These are phyloP conservation scores for Thereva unica DNA, from an alignment of 2,888 invertebrate species.

Conservation along the genomic window DNA sequence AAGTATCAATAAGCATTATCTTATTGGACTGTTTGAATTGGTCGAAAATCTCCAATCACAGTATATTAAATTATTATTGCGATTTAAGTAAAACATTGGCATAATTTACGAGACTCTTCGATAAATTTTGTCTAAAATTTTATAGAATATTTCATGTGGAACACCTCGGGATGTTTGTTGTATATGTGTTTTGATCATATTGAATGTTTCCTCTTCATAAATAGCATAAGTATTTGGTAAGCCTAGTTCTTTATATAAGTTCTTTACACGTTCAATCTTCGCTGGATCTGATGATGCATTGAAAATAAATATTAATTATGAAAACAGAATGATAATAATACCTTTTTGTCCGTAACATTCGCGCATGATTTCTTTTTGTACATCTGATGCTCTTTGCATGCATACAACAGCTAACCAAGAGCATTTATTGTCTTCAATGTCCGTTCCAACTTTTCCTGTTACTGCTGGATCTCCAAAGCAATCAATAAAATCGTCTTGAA, in stretches of 20 bases:
- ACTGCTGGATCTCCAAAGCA: constrained; percentile 84
- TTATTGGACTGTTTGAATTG: too few relatives aligned
- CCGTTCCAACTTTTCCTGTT: constrained; percentile 88
- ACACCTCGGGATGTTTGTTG: constrained; percentile 81
- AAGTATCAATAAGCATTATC: too few relatives aligned
- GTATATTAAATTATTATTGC: neutral
- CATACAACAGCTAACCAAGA: constrained; percentile 93
- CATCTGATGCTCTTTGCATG: constrained; percentile 72
- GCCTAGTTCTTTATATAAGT: constrained; percentile 76
- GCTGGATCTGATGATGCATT: constrained; percentile 60
- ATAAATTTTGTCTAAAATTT: constrained; percentile 80
- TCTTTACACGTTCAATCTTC: constrained; percentile 70
- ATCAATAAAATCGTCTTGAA: constrained; percentile 75
- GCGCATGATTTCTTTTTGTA: constrained; percentile 73
- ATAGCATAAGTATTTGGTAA: constrained; percentile 75
- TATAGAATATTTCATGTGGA: constrained; percentile 80
- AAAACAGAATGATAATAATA: constrained; percentile 38
- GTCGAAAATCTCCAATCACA: too few relatives aligned
- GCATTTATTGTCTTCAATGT: constrained; percentile 95
- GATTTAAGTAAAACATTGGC: neutral
- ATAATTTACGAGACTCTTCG: constrained; percentile 66
- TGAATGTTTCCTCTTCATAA: constrained; percentile 83
- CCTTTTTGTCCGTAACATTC: constrained; percentile 73
- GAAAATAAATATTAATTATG: neutral
- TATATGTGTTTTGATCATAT: constrained; percentile 79